These are phyloP conservation scores for Drosophila greeni DNA, from an alignment of 2,888 invertebrate genomes.

Conservation along the genomic window DNA sequence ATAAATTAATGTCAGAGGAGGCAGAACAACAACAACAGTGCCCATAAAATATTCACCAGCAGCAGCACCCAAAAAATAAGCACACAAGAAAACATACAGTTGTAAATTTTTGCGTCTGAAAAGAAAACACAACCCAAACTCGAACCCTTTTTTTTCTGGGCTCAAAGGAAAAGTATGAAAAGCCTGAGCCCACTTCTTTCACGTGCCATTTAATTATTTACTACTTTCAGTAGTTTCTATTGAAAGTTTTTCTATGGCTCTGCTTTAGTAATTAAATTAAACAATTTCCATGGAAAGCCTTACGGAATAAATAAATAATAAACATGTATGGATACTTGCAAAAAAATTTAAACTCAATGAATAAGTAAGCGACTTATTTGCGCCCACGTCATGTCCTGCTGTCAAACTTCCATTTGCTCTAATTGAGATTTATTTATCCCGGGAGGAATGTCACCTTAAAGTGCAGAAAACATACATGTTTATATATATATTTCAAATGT, in stretches of 20 bases:
- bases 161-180: not conserved
- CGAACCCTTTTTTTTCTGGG: conserved; percentile 12
- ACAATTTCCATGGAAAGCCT: not conserved
- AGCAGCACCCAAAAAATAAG: conserved; percentile 28
- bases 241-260: not conserved
- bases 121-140: not conserved
- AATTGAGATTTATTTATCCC: conserved; percentile 52
- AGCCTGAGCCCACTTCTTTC: not conserved
- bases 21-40: conserved; percentile 25
- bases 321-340: not conserved
- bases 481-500: conserved; percentile 6
- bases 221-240: not conserved
- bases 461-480: conserved; percentile 5
- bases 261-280: conserved; percentile 11
- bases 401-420: conserved; percentile 49
- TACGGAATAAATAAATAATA: not conserved
- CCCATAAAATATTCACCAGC: conserved; percentile 56
- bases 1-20: conserved; percentile 56
- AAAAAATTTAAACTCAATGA: conserved; percentile 3
- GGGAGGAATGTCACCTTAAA: conserved; percentile 15
- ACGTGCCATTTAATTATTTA: conserved; percentile 1
- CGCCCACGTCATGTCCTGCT: conserved; percentile 49
- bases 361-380: conserved; percentile 45
- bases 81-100: conserved; percentile 6
- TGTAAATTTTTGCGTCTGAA: conserved; percentile 11